Percentiles rank a stretch among this genome's conserved stretches.
These are phyloP conservation scores for Trichacis sp. DNA, from an alignment of 2,888 invertebrate species.

Conservation along the genomic window DNA sequence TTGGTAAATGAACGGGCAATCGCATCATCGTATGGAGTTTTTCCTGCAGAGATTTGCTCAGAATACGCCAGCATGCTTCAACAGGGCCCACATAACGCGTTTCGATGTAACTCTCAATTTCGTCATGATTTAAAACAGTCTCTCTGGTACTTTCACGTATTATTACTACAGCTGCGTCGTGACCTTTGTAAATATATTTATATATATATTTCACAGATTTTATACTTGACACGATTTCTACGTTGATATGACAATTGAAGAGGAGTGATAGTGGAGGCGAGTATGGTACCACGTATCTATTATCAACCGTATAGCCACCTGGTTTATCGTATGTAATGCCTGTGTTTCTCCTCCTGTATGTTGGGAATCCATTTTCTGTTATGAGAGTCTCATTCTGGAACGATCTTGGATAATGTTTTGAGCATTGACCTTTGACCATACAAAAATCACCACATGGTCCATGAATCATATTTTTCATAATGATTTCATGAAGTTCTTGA, in stretches of 20 bases:
- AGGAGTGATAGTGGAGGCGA: slow-evolving; percentile 42
- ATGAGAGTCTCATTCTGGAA: slow-evolving; percentile 43
- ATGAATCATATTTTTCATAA: too few relatives aligned
- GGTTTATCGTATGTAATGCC: slow-evolving; percentile 36
- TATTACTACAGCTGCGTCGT: too few relatives aligned
- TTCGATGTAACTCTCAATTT: slow-evolving; percentile 40
- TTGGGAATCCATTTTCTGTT: slow-evolving; percentile 49
- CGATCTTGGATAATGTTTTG: slow-evolving; percentile 50
- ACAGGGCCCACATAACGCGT: slow-evolving; percentile 43
- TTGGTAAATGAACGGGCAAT: too few relatives aligned
- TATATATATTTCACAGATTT: too few relatives aligned
- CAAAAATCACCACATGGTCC: slow-evolving; percentile 56
- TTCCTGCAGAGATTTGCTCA: slow-evolving; percentile 40
- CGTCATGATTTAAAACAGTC: too few relatives aligned
- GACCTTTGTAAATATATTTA: too few relatives aligned
- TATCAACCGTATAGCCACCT: slow-evolving; percentile 47
- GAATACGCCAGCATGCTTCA: too few relatives aligned
- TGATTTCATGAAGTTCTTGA: too few relatives aligned
- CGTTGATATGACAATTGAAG: too few relatives aligned
- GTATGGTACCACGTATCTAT: slow-evolving; percentile 54
- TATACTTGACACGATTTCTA: too few relatives aligned
- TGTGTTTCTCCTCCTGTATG: slow-evolving; percentile 45
- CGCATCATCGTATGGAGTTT: slow-evolving; percentile 28
- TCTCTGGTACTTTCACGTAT: too few relatives aligned
- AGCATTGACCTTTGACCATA: slow-evolving; percentile 44